These are phyloP conservation scores for Eublepharis macularius DNA, from an alignment of 2,113 vertebrate genomes.

Conservation along the genomic window DNA sequence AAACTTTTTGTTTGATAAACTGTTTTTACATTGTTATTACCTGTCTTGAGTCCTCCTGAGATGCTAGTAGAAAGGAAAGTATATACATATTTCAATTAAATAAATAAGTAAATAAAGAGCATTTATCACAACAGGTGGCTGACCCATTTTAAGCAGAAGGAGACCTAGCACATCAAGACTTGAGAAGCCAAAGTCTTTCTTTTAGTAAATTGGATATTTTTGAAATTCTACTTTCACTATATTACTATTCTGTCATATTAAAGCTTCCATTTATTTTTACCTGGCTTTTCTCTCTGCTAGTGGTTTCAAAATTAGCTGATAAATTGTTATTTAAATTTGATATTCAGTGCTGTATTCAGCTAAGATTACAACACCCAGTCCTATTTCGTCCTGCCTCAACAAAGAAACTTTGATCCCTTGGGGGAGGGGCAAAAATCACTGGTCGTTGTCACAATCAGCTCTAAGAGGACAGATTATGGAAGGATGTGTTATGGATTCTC, in stretches of 20 bases:
- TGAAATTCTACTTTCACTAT: no score
- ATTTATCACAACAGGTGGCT: background rate
- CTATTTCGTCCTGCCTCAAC: slow-evolving; percentile 11
- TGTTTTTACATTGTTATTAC: no score
- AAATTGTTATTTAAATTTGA: background rate
- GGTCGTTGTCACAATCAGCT: slow-evolving; percentile 13
- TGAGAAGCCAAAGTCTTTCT: background rate
- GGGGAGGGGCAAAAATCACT: background rate
- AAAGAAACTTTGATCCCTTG: slow-evolving; percentile 15
- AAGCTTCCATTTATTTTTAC: slow-evolving; percentile 5
- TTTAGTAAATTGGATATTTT: no score
- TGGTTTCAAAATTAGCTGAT: slow-evolving; percentile 23
- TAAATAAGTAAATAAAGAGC: no score
- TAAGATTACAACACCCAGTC: slow-evolving; percentile 23
- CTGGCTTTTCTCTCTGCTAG: background rate
- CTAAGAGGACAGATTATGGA: background rate
- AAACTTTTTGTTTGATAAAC: no score
- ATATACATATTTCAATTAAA: no score
- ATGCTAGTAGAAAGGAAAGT: no score
- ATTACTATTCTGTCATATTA: background rate
- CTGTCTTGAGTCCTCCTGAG: no score
- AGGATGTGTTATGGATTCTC: background rate
- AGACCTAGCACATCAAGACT: background rate
- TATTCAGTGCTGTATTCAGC: slow-evolving; percentile 34
- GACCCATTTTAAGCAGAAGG: background rate